Evolutionary conservation across 2,113 vertebrate genomes (phyloP).

Genomic region (Athene cunicularia): DNA sequence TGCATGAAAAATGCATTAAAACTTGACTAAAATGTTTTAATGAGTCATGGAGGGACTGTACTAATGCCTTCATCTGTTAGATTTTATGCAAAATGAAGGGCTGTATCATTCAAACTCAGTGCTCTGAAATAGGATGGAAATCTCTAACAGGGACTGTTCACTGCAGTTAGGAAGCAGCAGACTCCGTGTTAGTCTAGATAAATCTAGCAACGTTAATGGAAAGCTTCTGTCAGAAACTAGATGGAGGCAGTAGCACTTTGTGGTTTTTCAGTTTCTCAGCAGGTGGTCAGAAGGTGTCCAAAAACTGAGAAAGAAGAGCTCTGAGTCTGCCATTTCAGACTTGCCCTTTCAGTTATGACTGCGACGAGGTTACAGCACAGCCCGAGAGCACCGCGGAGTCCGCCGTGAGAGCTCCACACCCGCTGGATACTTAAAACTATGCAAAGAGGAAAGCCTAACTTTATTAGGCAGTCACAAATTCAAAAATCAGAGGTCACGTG

Average conservation of each 20-base stretch:
- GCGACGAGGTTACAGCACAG: not conserved
- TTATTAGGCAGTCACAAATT: not conserved
- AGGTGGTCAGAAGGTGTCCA: not conserved
- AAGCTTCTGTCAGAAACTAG: not conserved
- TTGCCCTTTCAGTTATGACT: not conserved
- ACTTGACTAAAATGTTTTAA: constrained; percentile 30
- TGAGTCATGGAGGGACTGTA: constrained; percentile 30
- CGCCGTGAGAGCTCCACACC: not conserved
- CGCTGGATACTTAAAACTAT: not conserved
- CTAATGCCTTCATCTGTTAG: not conserved
- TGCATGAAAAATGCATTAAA: not conserved
- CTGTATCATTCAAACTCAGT: not conserved
- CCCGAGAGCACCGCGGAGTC: accelerated
- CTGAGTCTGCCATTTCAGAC: not conserved
- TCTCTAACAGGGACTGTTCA: not conserved
- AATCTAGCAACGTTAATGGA: not conserved
- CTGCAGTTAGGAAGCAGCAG: not conserved
- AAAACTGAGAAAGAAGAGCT: not conserved
- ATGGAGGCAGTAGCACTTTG: not conserved
- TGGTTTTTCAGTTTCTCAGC: not conserved
- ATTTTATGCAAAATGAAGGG: not conserved
- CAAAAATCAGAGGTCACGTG: accelerated
- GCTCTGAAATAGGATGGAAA: not conserved
- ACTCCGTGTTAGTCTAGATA: not conserved
- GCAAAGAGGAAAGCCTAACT: not conserved